Conservation (phyloP, 2,888 invertebrate genomes). For the Xylocampa areola region DNA sequence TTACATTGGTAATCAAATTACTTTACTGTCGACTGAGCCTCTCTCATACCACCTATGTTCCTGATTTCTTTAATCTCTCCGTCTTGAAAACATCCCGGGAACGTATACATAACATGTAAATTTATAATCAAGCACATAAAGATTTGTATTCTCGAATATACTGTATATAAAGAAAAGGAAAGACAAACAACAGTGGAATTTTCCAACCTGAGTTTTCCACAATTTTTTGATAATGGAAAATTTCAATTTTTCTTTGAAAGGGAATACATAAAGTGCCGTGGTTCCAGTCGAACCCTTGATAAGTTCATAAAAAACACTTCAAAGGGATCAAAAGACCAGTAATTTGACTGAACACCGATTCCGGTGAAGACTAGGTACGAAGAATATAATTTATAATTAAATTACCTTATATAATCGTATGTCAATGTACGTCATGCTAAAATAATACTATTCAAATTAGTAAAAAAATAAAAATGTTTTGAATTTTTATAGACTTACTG, state of each 20-base stretch:
- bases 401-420: not conserved
- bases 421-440: not conserved
- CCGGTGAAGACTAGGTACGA: not conserved
- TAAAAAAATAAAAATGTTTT: too few species aligned
- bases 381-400: not conserved
- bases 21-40: conserved; percentile 7
- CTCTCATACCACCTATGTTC: conserved; percentile 23
- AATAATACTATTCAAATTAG: not conserved
- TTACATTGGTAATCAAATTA: conserved; percentile 6
- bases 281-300: not conserved
- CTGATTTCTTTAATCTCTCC: conserved; percentile 18
- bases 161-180: not conserved
- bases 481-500: too few species aligned
- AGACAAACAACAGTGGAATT: conserved; percentile 4
- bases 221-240: not conserved
- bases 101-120: conserved; percentile 1
- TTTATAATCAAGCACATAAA: not conserved
- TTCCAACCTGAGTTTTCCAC: not conserved
- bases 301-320: not conserved
- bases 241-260: not conserved
- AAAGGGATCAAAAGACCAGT: not conserved
- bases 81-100: conserved; percentile 13
- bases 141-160: not conserved
- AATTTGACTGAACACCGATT: not conserved
- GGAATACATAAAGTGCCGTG: not conserved